Evolutionary conservation across 2,113 vertebrate species (phyloP).

Genomic region (Malurus alboscapulatus): DNA sequence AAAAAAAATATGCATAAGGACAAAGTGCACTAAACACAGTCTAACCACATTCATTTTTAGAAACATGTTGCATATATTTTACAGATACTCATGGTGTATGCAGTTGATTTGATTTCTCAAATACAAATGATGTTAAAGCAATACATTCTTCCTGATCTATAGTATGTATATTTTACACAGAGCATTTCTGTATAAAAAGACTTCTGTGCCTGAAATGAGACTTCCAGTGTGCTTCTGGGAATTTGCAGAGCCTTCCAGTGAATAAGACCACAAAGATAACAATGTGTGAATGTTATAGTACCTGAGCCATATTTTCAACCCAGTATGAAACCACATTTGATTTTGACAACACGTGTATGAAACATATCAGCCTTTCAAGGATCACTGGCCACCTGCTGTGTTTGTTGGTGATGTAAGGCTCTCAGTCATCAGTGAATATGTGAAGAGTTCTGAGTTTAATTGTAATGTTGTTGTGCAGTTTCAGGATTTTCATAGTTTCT

Average conservation of each 20-base stretch:
- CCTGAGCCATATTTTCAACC: not conserved
- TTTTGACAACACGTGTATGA: not conserved
- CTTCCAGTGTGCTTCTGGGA: not conserved
- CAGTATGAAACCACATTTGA: not conserved
- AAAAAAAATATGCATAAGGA: not conserved
- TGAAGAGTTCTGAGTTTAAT: not conserved
- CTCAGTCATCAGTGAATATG: not conserved
- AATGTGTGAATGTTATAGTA: rapidly evolving
- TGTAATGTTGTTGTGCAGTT: not conserved
- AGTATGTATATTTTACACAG: not conserved
- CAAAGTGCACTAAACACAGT: not conserved
- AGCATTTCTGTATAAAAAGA: not conserved
- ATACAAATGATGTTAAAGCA: not conserved
- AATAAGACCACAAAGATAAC: not conserved
- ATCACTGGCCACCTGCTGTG: not conserved
- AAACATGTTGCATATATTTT: not conserved
- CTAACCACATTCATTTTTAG: not conserved
- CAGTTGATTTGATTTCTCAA: not conserved
- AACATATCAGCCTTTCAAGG: not conserved
- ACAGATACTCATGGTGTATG: not conserved
- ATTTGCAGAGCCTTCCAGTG: not conserved
- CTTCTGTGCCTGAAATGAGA: not conserved
- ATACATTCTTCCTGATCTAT: not conserved
- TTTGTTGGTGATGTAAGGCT: not conserved
- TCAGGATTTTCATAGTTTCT: constrained; percentile 1